Percentiles rank a stretch among this genome's conserved stretches.
Evolutionary conservation across 2,888 invertebrate species (phyloP).

Genomic region (Folsomia manolachei): DNA sequence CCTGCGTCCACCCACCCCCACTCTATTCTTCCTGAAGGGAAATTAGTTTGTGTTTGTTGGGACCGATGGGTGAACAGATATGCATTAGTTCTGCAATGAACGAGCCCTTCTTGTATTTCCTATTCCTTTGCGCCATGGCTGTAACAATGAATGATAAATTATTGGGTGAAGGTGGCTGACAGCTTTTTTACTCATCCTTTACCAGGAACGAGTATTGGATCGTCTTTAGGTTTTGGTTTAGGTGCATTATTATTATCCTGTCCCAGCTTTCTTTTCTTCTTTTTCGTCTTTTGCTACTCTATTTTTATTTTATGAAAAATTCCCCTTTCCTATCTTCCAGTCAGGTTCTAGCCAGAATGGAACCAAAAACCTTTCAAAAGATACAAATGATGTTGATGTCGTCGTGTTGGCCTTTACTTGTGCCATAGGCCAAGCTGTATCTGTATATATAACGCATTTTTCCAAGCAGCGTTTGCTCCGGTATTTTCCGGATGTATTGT

Average conservation of each 20-base stretch:
- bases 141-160: slow-evolving; percentile 18
- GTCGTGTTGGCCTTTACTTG: not conserved
- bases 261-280: not conserved
- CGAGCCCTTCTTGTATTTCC: not conserved
- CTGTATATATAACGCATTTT: not conserved
- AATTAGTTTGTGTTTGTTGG: not conserved
- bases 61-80: not conserved
- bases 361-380: not conserved
- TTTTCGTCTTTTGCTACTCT: not conserved
- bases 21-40: too few relatives aligned
- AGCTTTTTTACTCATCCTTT: not conserved
- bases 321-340: not conserved
- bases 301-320: not conserved
- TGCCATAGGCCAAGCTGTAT: not conserved
- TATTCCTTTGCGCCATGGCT: too few relatives aligned
- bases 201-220: too few relatives aligned
- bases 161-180: slow-evolving; percentile 12
- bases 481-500: not conserved
- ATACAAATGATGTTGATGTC: not conserved
- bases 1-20: too few relatives aligned
- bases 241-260: not conserved
- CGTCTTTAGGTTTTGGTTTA: not conserved
- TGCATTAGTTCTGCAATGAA: not conserved
- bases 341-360: too few relatives aligned
- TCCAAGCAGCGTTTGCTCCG: too few relatives aligned